Evolutionary conservation across 2,797 vertebrate species (phyloP), one percentile per base, ranked within the genome.

Genomic region (Novumbra hubbsi): DNA sequence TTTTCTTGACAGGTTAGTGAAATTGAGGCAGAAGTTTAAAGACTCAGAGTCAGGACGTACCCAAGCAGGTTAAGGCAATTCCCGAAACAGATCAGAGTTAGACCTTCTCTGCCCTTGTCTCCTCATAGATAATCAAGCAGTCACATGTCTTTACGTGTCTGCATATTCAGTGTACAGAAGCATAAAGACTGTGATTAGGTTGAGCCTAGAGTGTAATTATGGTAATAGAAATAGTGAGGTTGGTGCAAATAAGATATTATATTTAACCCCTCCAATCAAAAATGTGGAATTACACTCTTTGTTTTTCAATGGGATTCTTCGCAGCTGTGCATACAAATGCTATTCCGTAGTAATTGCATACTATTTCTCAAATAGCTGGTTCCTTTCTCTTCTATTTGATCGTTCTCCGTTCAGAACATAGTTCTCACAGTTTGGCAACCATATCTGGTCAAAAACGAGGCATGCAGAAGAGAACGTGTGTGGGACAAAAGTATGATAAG

Each of bases 301-400:
- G 7, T 66, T 16, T 66, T 30, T 38, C 8, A 19, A 12, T 66
- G 30, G 32, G 64, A 66, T 66, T 66, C 30, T 32, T 30, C 8
- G 52, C 64, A 66, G 64, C 28, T 32, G 16, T 66, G 64, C 64
- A 66, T 66, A 30, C 64, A 17, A 32, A 66, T 66, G 32, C 34
- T 32, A 32, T 38, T 19, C 64, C 28, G 2, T 65, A 65, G 16
- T 66, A 8, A 32, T 19, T 66, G 64, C 1, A 30, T 32, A 5
- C 64, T 19, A 16, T n/a, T 30, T 34, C 17, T 9, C 2, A 19
- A 9, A 21, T 21, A 17, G 21, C n/a, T 55, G 52, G n/a, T 7
- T 7, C 8, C n/a, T 55, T 55, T 21, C 52, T 55, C 52, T 55
- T 55, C 19, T 55, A n/a, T 55, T 52, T 55, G 19, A 55, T 55